Evolutionary conservation across 2,888 invertebrate species (phyloP).

Genomic region (Cheilosia vernalis): DNA sequence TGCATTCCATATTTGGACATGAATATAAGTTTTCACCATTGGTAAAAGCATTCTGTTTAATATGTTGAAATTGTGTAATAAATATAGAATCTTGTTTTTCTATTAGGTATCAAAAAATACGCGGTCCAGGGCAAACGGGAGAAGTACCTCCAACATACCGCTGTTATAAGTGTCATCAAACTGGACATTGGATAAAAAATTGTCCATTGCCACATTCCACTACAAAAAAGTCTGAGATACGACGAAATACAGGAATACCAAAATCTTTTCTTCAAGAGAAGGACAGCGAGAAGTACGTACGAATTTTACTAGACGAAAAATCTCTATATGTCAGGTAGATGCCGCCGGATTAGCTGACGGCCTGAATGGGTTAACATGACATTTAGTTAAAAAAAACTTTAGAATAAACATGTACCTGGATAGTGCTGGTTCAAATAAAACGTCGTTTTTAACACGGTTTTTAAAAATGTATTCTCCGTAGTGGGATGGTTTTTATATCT

Average conservation of each 20-base stretch:
- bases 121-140: conserved; percentile 94
- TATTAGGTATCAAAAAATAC: conserved; percentile 93
- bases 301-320: conserved; percentile 28
- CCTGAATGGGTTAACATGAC: no score
- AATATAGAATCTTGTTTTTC: conserved; percentile 64
- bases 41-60: conserved; percentile 55
- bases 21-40: conserved; percentile 73
- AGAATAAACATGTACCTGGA: no score
- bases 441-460: no score
- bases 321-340: background rate
- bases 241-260: conserved; percentile 98
- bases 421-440: no score
- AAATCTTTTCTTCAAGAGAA: conserved; percentile 96
- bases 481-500: no score
- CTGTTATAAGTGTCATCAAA: conserved; percentile 96
- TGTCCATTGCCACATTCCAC: conserved; percentile 88
- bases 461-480: no score
- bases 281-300: conserved; percentile 88
- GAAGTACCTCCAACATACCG: conserved; percentile 95
- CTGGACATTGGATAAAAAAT: conserved; percentile 98
- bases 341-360: no score
- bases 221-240: conserved; percentile 89
- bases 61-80: conserved; percentile 29
- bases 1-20: conserved; percentile 69
- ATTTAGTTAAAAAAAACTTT: no score